Base-by-base conservation (phyloP, 2,797 vertebrate species). In the Microctenopoma stevenorrisi region DNA sequence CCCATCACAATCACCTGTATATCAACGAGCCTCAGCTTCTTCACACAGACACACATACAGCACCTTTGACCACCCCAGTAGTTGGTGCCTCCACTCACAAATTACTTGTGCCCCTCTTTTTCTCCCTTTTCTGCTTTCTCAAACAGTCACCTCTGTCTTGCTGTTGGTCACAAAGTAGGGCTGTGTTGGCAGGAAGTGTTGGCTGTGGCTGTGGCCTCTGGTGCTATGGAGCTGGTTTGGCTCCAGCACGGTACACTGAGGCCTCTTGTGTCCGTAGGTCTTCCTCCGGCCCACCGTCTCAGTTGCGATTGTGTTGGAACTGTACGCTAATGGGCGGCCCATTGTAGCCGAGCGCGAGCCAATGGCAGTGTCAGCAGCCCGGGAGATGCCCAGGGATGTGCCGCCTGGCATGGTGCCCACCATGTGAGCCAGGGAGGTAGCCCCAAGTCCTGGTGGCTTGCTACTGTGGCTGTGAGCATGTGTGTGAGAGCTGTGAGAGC, bases 141-240 rank as follows among this genome's bases (percentile, higher is more conserved):
- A 99, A 92, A 99, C 98, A 92, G 98, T 99, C 94, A 99, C 98
- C 92, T 99, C 98, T 78, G 98, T 99, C 95, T 99, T 99, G 94
- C 98, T 99, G 95, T 98, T 99, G 92, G 97, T 99, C 86, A 99
- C 96, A 93, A 97, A 99, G 93, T 99, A 99, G 84, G 97, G 97
- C 93, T 99, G 97, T 66, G 96, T 95, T 85, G 96, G 95, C 52
- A 97, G 86, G 78, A 96, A 99, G 76, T 98, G 97, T 85, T 98
- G 97, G 82, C 95, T 95, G 89, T 92, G 92, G 84, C 91, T 93
- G 3, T 93, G 91, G 64, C 68, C 86, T 28, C 96, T 95, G 57
- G 94, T 94, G 49, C 94, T 84, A 82, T 97, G 90, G 1, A 97
- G 96, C 89, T 98, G 96, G 4, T 96, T 96, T 0, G 95, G 95